Conservation (phyloP, 2,113 vertebrate species). For the Meles meles region DNA sequence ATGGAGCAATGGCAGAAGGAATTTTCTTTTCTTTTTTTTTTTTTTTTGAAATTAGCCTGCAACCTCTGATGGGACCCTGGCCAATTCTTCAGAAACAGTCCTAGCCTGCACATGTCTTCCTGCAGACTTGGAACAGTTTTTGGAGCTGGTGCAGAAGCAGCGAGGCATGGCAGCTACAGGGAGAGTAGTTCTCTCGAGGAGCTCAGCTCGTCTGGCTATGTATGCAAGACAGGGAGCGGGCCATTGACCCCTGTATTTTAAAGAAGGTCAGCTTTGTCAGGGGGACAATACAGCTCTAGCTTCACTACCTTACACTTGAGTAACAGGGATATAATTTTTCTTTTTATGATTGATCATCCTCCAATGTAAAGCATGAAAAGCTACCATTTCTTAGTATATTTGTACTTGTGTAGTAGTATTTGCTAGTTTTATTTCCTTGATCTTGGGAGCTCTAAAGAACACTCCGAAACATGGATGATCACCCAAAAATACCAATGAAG, state of each 20-base stretch:
- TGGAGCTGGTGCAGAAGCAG: slow-evolving; percentile 45
- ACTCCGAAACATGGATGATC: neutral
- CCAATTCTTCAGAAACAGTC: slow-evolving; percentile 23
- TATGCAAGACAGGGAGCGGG: neutral
- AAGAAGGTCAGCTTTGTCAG: neutral
- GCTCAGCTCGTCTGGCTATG: neutral
- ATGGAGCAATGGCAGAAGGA: neutral
- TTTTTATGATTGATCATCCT: neutral
- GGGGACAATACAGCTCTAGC: neutral
- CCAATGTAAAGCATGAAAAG: neutral
- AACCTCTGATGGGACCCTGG: slow-evolving; percentile 43
- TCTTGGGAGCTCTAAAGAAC: slow-evolving; percentile 8
- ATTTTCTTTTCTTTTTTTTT: slow-evolving; percentile 36
- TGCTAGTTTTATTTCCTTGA: neutral
- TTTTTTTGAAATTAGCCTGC: neutral
- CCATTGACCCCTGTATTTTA: neutral
- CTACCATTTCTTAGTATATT: neutral
- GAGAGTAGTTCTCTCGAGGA: neutral
- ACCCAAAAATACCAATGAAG: slow-evolving; percentile 2
- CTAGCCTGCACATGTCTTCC: slow-evolving; percentile 39
- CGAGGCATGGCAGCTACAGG: slow-evolving; percentile 62
- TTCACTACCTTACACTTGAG: neutral
- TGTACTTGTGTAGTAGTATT: neutral
- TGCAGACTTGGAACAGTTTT: slow-evolving; percentile 57
- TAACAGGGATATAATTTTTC: neutral